Base-by-base conservation (phyloP, 2,888 invertebrate genomes). In the Mayetiola destructor region DNA sequence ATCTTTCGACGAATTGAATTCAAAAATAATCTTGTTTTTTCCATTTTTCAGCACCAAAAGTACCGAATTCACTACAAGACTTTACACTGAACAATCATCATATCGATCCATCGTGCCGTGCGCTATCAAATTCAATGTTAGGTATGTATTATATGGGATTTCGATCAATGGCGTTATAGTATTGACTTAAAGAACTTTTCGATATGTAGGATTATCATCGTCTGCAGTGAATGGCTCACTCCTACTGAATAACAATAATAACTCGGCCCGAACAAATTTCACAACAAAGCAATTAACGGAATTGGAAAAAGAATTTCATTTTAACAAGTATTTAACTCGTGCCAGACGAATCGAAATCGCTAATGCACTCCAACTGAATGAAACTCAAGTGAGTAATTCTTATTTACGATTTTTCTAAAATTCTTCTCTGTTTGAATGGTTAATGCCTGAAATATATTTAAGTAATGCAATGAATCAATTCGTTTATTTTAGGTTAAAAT, bases 281-380 rank as follows among this genome's bases (percentile, higher is more conserved):
- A 96, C 96, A 63, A 99, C 97, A 75, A 97, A 97, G 74, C 99
- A 99, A 72, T 81, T 99, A 61, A 99, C 97, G 2, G 99, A 99
- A 73, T 79, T 99, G 63, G 99, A 99, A 72, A 99, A 99, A 70
- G 97, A 99, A 73, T 99, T 97, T 76, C 97, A 97, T 73, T 97
- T 95, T 75, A 96, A 96, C 77, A 96, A 95, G 75, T 99, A 99
- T 77, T 81, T 99, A 67, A 99, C 97, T 37, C 77, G 97, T 64
- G 96, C 95, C 37, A 77, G 97, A 63, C 80, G 99, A 65, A 96
- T 97, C 70, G 99, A 99, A 75, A 99, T 99, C 63, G 99, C 99
- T 1, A 89, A 92, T 2, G 88, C 94, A 3, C 75, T 99, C 57
- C 92, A 94, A 68, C 81, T 99, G 56, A 97, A 96, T 73, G 97